Percentiles rank a stretch among this genome's conserved stretches.
phyloP scores from a whole-genome alignment of 1,140 invertebrate species.

The Ceratosolen solmsi region DNA sequence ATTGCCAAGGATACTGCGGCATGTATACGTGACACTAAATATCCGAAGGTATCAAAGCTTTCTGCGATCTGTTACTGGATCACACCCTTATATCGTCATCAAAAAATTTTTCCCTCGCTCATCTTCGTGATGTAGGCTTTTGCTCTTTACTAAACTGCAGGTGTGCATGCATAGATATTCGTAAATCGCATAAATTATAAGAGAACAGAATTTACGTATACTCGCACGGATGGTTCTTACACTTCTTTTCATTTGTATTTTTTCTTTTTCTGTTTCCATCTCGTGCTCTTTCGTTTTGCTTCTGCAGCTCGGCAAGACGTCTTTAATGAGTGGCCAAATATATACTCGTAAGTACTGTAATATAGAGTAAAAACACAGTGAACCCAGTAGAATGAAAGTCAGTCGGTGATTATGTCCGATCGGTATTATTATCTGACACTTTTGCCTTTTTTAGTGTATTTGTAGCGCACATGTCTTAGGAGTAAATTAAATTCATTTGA shows the following conservation, averaged over 20 bases:
- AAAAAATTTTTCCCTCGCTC: not conserved
- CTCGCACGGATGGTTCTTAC: not conserved
- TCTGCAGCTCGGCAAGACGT: not conserved
- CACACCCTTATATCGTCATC: not conserved
- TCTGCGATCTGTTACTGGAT: conserved; percentile 29
- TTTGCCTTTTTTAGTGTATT: not conserved
- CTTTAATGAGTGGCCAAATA: conserved; percentile 26
- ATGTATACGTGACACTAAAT: not conserved
- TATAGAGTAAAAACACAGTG: not conserved
- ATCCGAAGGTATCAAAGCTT: conserved; percentile 28
- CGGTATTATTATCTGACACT: not conserved
- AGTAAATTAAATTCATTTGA: conserved; percentile 12
- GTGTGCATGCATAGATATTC: no score
- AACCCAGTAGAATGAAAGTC: not conserved
- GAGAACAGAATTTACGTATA: conserved; percentile 15
- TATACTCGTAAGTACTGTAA: not conserved
- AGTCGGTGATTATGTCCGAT: conserved; percentile 5
- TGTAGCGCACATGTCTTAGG: not conserved
- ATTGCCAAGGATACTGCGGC: not conserved
- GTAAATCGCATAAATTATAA: conserved; percentile 44
- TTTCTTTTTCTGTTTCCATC: not conserved
- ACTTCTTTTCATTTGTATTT: conserved; percentile 8
- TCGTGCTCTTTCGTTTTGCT: not conserved
- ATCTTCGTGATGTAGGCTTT: not conserved
- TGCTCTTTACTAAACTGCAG: not conserved